A percentile compares a stretch with the other conserved stretches of the same genome.
Conservation (phyloP, 2,797 vertebrate species). For the Chelmon rostratus region DNA sequence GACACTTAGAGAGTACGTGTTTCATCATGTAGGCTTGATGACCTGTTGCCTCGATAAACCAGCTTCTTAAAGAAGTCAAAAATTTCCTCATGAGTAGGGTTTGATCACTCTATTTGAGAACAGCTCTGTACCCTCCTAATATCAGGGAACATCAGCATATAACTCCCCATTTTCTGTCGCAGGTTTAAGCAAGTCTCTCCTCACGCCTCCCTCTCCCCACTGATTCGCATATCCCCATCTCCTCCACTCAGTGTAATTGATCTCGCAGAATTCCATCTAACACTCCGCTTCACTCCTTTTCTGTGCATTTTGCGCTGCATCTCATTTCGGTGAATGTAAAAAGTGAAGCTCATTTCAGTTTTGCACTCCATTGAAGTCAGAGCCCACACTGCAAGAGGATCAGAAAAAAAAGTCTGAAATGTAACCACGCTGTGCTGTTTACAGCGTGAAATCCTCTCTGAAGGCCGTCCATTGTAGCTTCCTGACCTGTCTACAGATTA, state of each 20-base stretch:
- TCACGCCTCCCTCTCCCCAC: neutral
- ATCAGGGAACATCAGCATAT: neutral
- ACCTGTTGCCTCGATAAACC: neutral
- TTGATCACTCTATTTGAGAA: neutral
- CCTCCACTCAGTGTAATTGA: neutral
- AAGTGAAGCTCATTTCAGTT: neutral
- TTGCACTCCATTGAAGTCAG: neutral
- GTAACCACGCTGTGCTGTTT: neutral
- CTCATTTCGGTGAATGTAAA: slow-evolving; percentile 1
- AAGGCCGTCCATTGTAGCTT: neutral
- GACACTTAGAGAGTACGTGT: too few species aligned
- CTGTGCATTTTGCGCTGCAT: neutral
- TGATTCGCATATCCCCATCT: slow-evolving; percentile 1
- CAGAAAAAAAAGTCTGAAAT: neutral
- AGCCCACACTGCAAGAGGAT: neutral
- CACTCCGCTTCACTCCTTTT: neutral
- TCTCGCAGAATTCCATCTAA: slow-evolving; percentile 7
- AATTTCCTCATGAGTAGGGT: neutral
- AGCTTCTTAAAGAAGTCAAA: neutral
- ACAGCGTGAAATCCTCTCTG: neutral
- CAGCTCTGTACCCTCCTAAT: neutral
- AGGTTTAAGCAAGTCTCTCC: neutral
- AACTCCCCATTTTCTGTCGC: neutral
- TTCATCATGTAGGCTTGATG: too few species aligned
- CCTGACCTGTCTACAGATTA: neutral